Evolutionary conservation across 2,888 invertebrate species (phyloP).

Genomic region (Bhutanitis thaidina): DNA sequence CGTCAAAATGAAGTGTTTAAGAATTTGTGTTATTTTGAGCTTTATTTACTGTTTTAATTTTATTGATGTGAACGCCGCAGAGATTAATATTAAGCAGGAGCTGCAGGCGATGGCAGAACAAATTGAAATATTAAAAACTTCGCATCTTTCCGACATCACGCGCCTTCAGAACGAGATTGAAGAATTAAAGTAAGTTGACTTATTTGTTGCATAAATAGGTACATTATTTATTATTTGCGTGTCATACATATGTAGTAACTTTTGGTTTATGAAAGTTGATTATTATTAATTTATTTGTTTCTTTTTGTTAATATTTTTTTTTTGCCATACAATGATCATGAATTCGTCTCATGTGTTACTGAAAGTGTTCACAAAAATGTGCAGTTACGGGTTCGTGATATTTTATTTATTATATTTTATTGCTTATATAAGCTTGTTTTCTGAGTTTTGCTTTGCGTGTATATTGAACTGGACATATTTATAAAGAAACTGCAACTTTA

Average conservation of each 20-base stretch:
- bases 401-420: no score
- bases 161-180: conserved; percentile 52
- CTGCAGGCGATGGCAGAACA: conserved; percentile 47
- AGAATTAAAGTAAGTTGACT: conserved; percentile 59
- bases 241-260: not conserved
- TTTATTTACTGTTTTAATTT: conserved; percentile 38
- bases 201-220: not conserved
- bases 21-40: conserved; percentile 30
- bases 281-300: no score
- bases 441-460: no score
- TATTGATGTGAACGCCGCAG: conserved; percentile 38
- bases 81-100: conserved; percentile 41
- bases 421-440: no score
- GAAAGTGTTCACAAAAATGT: no score
- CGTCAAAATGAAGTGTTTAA: conserved; percentile 51
- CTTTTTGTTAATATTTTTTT: no score
- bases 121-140: conserved; percentile 45
- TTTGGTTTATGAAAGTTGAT: not conserved
- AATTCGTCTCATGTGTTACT: no score
- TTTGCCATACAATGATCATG: no score
- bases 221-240: conserved; percentile 1
- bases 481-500: no score
- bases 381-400: no score
- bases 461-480: no score
- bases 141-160: conserved; percentile 44